Evolutionary conservation across 2,888 invertebrate genomes (phyloP).

Genomic region (Metacarcinus magister): DNA sequence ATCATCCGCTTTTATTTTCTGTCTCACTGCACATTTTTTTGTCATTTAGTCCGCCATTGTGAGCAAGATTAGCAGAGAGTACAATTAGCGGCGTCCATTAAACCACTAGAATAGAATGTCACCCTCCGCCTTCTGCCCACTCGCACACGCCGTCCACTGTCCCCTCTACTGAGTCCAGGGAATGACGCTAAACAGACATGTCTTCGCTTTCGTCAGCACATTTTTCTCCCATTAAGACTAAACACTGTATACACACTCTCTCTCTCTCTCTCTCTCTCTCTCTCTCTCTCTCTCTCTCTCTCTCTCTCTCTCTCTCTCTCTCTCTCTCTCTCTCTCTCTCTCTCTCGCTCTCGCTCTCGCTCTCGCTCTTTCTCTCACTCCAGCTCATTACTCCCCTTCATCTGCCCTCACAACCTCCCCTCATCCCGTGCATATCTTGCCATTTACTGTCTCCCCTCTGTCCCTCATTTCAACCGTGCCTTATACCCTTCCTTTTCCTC

Average conservation of each 20-base stretch:
- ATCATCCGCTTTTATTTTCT: neutral
- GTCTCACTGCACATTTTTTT: neutral
- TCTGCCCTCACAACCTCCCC: neutral
- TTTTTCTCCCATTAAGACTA: too few species aligned
- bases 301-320: neutral
- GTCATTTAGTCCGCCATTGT: too few species aligned
- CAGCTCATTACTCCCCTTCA: neutral
- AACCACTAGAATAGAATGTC: too few species aligned
- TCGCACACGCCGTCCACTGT: too few species aligned
- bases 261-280: neutral
- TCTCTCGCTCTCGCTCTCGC: neutral
- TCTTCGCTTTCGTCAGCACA: too few species aligned
- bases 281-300: neutral
- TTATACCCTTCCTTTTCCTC: neutral
- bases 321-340: neutral
- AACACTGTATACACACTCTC: neutral
- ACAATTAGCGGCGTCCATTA: too few species aligned
- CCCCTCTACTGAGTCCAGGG: too few species aligned
- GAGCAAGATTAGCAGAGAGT: too few species aligned
- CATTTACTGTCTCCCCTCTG: neutral
- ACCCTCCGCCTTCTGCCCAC: too few species aligned
- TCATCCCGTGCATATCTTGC: neutral
- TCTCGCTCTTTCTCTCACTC: neutral
- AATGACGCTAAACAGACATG: too few species aligned
- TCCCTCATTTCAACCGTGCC: neutral